Base-by-base conservation (phyloP, 2,797 vertebrate genomes). In the Clarias platycephalus region DNA sequence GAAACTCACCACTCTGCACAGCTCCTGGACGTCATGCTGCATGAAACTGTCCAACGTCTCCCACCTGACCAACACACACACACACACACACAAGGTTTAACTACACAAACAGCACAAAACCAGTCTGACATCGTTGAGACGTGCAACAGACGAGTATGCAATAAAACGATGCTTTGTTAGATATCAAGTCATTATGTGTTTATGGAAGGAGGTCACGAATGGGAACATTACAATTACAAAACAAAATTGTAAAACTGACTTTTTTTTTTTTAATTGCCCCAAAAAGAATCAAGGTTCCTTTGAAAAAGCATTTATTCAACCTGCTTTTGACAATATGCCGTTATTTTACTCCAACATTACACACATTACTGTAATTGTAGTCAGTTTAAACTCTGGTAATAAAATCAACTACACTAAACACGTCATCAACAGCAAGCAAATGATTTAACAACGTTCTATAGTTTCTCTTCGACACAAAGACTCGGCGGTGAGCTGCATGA, bases 21-120 rank as follows among this genome's bases (percentile, higher is more conserved):
- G 93, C 90, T 99, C 98, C 90, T 99, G 98, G 64, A 99, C 98
- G 81, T 99, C 98, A 9, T 99, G 98, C 91, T 99, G 98, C 98
- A 99, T 99, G 96, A 99, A 99, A 95, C 98, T 99, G 94, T 99
- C 98, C 92, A 99, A 94, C 70, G 98, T 99, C 94, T 99, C 98
- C 98, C 98, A 99, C 91, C 98, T 99, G 55, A 63, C 53, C 7
- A 24, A 70, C 64, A 81, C 26, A 75, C 40, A 80, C 37, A 64
- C 63, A 81, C 26, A 75, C 40, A 80, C 37, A 64, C 63, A 28
- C 24, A 63, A 3, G 4, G 37, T 2, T 26, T 34, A 40, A 20
- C 34, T 10, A 16, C 57, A 60, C n/a, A 49, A 77, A 20, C 44
- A 20, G 44, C 40, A 66, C 24, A 58, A 18, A 18, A 53, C 13